Percentiles rank a stretch among this genome's conserved stretches.
phyloP scores from a whole-genome alignment of 2,113 vertebrate species.

The Takifugu flavidus region DNA sequence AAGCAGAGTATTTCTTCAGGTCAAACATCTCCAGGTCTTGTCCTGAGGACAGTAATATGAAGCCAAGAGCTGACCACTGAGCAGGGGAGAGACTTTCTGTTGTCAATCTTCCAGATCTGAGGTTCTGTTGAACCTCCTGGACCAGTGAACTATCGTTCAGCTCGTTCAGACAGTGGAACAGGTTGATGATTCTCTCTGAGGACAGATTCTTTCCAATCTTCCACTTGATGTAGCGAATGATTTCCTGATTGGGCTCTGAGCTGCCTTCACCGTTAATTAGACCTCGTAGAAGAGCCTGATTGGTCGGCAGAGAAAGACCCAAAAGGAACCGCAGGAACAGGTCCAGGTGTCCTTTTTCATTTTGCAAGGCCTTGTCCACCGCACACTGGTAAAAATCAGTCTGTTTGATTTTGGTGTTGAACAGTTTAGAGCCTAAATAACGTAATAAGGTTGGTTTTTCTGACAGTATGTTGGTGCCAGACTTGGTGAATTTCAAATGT shows the following conservation, averaged over 20 bases:
- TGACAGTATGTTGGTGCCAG: conserved; percentile 24
- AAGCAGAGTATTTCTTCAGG: conserved; percentile 2
- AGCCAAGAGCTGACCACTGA: conserved; percentile 33
- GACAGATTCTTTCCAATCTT: conserved; percentile 6
- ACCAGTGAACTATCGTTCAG: conserved; percentile 16
- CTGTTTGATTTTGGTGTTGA: not conserved
- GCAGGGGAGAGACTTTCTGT: conserved; percentile 6
- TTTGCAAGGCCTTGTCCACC: conserved; percentile 31
- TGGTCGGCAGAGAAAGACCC: conserved; percentile 29
- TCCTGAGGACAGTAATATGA: conserved; percentile 18
- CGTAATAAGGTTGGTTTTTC: not conserved
- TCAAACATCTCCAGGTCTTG: conserved; percentile 5
- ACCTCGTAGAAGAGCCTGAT: conserved; percentile 8
- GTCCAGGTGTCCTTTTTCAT: conserved; percentile 40
- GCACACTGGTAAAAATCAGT: conserved; percentile 17
- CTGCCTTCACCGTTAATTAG: not conserved
- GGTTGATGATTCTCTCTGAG: conserved; percentile 23
- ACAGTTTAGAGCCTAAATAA: not conserved
- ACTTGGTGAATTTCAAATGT: conserved; percentile 31
- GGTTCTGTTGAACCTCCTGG: conserved; percentile 11
- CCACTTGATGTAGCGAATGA: conserved; percentile 14
- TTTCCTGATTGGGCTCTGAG: not conserved
- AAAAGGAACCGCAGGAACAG: conserved; percentile 44
- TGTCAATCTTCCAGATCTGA: conserved; percentile 10
- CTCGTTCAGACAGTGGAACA: conserved; percentile 23